These are phyloP conservation scores for Gouania willdenowi DNA, from an alignment of 2,797 vertebrate species.

Conservation along the genomic window DNA sequence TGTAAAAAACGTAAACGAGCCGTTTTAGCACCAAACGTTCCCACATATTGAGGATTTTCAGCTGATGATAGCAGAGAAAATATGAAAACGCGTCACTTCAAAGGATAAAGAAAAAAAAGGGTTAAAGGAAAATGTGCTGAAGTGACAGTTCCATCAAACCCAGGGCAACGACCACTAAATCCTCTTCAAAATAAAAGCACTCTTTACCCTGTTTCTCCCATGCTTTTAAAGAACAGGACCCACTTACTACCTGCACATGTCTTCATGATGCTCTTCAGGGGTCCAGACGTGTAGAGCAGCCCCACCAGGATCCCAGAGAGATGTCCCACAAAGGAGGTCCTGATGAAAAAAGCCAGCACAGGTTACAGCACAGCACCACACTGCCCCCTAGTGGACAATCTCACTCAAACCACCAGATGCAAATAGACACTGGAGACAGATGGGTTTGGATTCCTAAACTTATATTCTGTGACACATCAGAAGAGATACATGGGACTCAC, in stretches of 20 bases:
- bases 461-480: too few relatives aligned
- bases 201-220: too few relatives aligned
- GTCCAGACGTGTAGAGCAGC: constrained; percentile 85
- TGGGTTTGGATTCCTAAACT: neutral
- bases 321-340: constrained; percentile 90
- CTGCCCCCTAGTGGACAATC: constrained; percentile 27
- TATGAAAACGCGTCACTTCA: neutral
- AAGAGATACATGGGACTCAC: constrained; percentile 71
- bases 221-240: too few relatives aligned
- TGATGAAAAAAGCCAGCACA: constrained; percentile 37
- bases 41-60: too few relatives aligned
- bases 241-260: constrained; percentile 81
- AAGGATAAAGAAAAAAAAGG: too few relatives aligned
- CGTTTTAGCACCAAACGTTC: too few relatives aligned
- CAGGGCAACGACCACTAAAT: too few relatives aligned
- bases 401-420: neutral
- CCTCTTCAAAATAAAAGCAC: too few relatives aligned
- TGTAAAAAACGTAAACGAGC: constrained; percentile 8
- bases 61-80: too few relatives aligned
- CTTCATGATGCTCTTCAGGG: constrained; percentile 82
- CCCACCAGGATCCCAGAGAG: constrained; percentile 93
- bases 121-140: too few relatives aligned
- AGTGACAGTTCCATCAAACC: too few relatives aligned
- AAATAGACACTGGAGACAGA: too few relatives aligned
- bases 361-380: neutral